Evolutionary conservation across 1,140 invertebrate genomes (phyloP).

Genomic region (Drosophila nikananu): DNA sequence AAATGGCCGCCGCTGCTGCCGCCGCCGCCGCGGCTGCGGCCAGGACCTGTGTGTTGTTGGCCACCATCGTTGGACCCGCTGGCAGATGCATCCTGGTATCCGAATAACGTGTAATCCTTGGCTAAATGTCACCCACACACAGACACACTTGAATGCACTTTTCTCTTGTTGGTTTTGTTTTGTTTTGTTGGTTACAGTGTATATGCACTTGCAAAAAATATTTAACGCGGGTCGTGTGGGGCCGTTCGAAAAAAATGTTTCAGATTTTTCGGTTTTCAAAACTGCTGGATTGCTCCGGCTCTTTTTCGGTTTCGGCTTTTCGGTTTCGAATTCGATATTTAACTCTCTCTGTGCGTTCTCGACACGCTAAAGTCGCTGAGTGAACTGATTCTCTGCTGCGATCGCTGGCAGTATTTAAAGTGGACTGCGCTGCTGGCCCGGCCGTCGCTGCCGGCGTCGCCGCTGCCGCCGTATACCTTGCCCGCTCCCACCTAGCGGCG

Average conservation of each 20-base stretch:
- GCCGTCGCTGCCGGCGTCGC: slow-evolving; percentile 43
- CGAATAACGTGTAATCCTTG: slow-evolving; percentile 3
- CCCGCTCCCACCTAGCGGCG: slow-evolving; percentile 4
- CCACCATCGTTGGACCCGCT: slow-evolving; percentile 80
- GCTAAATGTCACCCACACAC: neutral
- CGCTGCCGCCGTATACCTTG: slow-evolving; percentile 16
- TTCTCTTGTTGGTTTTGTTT: neutral
- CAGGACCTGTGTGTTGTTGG: slow-evolving; percentile 71
- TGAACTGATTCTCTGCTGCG: slow-evolving; percentile 85
- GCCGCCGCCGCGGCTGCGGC: slow-evolving; percentile 73
- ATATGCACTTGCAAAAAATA: slow-evolving; percentile 12
- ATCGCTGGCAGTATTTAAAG: slow-evolving; percentile 85
- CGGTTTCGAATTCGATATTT: slow-evolving; percentile 5
- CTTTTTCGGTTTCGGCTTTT: slow-evolving; percentile 4
- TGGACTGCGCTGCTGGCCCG: slow-evolving; percentile 71
- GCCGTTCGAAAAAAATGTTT: neutral
- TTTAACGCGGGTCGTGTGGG: neutral
- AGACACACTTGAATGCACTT: neutral
- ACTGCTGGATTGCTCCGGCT: neutral
- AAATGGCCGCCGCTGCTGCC: slow-evolving; percentile 62
- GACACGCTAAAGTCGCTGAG: slow-evolving; percentile 84
- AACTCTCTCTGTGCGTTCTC: slow-evolving; percentile 59
- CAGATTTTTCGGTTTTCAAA: neutral
- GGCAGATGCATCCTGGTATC: slow-evolving; percentile 75
- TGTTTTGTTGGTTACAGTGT: neutral